Evolutionary conservation across 2,888 invertebrate species (phyloP).

Genomic region (Limulus polyphemus): DNA sequence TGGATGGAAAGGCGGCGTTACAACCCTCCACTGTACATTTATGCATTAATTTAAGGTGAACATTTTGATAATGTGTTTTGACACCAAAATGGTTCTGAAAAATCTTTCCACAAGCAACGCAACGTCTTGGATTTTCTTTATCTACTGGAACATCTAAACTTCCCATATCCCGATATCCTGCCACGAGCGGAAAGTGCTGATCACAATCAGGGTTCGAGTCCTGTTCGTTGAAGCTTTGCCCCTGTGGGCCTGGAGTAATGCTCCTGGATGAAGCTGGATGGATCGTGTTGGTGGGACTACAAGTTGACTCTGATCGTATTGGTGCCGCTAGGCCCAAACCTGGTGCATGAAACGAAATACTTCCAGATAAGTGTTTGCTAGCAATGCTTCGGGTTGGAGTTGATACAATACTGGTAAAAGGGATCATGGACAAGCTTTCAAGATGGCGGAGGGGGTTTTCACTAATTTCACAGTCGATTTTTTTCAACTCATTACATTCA

Average conservation of each 20-base stretch:
- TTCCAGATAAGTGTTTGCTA: slow-evolving; percentile 13
- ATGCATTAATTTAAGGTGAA: slow-evolving; percentile 88
- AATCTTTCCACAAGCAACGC: slow-evolving; percentile 80
- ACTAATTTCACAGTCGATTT: not conserved
- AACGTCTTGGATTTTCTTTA: slow-evolving; percentile 78
- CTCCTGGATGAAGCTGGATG: slow-evolving; percentile 39
- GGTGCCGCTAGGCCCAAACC: slow-evolving; percentile 36
- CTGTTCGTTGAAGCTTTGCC: slow-evolving; percentile 38
- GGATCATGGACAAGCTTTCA: slow-evolving; percentile 63
- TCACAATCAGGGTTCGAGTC: not conserved
- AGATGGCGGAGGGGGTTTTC: slow-evolving; percentile 59
- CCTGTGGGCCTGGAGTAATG: slow-evolving; percentile 5
- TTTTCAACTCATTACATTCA: slow-evolving; percentile 4
- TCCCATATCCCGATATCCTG: slow-evolving; percentile 28
- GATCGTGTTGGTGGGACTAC: slow-evolving; percentile 25
- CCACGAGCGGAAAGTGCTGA: slow-evolving; percentile 27
- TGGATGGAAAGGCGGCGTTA: slow-evolving; percentile 86
- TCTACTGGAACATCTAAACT: slow-evolving; percentile 67
- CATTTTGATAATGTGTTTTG: slow-evolving; percentile 89
- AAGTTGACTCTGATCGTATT: not conserved
- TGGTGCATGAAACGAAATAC: slow-evolving; percentile 29
- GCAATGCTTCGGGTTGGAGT: not conserved
- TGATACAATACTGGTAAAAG: slow-evolving; percentile 20
- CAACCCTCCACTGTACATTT: slow-evolving; percentile 90
- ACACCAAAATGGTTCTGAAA: slow-evolving; percentile 88